Conservation (phyloP, 1,140 invertebrate species). For the Ceratitis capitata region DNA sequence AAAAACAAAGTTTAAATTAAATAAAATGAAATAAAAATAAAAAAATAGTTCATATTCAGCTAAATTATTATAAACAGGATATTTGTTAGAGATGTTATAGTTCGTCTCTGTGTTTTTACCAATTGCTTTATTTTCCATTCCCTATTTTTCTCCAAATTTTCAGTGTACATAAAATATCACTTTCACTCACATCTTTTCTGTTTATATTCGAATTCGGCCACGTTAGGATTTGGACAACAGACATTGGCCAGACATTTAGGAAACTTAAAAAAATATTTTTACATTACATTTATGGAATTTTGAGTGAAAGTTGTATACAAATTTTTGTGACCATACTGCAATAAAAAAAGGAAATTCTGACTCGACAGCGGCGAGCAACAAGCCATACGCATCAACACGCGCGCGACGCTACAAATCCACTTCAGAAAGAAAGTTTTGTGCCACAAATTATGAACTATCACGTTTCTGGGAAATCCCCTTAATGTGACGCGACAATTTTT, state of each 20-base stretch:
- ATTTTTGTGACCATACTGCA: not conserved
- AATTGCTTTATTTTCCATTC: no score
- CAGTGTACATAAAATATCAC: not conserved
- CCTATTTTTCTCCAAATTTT: no score
- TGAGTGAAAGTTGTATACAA: not conserved
- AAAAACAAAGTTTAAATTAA: no score
- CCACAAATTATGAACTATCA: conserved; percentile 39
- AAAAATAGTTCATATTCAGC: no score
- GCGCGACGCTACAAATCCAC: conserved; percentile 16
- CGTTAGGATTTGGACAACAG: not conserved
- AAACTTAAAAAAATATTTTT: not conserved
- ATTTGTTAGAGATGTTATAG: no score
- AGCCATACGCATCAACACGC: not conserved
- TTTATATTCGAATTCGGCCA: no score
- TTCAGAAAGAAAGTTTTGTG: conserved; percentile 6
- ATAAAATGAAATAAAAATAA: no score
- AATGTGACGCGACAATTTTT: conserved; percentile 33
- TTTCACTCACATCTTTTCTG: not conserved
- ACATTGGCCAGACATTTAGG: not conserved
- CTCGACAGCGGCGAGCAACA: not conserved
- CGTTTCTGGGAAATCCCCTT: conserved; percentile 40
- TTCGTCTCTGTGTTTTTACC: no score
- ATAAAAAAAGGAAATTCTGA: not conserved
- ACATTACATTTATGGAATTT: not conserved
- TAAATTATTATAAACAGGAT: no score